phyloP scores from a whole-genome alignment of 2,888 invertebrate genomes.

The Apocheima hispidaria region DNA sequence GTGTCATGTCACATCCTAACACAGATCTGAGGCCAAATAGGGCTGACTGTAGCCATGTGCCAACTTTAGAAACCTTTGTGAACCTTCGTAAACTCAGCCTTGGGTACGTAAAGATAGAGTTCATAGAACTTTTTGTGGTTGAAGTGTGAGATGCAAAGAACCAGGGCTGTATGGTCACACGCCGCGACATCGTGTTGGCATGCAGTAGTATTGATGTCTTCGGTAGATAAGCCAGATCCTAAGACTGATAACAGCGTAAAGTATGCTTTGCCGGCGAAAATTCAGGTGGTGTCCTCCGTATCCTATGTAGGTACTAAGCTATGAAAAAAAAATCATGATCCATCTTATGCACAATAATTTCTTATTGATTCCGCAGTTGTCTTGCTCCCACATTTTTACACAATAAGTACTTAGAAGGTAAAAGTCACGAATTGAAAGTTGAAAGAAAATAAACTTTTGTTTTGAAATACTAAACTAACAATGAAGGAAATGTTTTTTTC shows the following conservation, averaged over 20 bases:
- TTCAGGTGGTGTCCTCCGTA: background rate
- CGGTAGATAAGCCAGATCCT: conserved; percentile 72
- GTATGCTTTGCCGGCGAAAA: conserved; percentile 36
- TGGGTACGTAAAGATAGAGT: conserved; percentile 16
- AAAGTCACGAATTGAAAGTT: too few species aligned
- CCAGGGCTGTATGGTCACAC: conserved; percentile 59
- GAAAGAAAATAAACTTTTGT: too few species aligned
- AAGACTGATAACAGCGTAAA: conserved; percentile 50
- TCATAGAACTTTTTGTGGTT: conserved; percentile 32
- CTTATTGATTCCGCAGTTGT: too few species aligned
- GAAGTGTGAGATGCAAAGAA: conserved; percentile 66
- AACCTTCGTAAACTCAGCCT: conserved; percentile 16
- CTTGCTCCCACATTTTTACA: too few species aligned
- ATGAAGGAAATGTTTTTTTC: too few species aligned
- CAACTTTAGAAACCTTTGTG: conserved; percentile 30
- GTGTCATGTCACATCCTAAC: conserved; percentile 67
- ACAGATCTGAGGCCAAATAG: conserved; percentile 65
- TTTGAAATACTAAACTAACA: too few species aligned
- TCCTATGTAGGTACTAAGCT: too few species aligned
- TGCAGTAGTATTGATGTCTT: conserved; percentile 70
- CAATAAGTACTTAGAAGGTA: too few species aligned
- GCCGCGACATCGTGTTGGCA: conserved; percentile 65
- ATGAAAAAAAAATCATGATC: too few species aligned
- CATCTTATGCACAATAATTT: too few species aligned
- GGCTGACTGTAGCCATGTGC: conserved; percentile 52